Base-by-base conservation (phyloP, 1,140 invertebrate species). In the Lepidotrigona ventralis region DNA sequence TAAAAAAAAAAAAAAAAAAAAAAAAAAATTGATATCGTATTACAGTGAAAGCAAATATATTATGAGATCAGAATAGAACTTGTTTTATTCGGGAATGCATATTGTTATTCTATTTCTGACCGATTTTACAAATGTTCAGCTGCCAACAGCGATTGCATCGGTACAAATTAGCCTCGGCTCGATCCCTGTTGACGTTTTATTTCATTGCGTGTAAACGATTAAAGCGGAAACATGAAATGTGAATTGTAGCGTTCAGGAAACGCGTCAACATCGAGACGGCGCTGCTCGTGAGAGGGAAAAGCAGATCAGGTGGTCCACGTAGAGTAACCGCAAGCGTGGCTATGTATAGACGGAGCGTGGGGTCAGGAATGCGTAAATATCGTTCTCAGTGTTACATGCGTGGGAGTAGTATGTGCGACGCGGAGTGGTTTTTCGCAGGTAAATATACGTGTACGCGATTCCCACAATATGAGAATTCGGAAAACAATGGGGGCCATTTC, bases 331-430 rank as follows among this genome's bases (percentile, higher is more conserved):
- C 80, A 68, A 84, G 29, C 64, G 73, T 74, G 81, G 88, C 91
- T 92, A 92, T 92, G 60, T 92, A 92, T 92, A 91, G 90, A 84
- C 82, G 75, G 81, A 77, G 85, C 90, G 90, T 91, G 89, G 91
- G 90, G 90, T 89, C 91, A 92, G 89, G 91, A 92, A 92, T 92
- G 90, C 91, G 91, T 92, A 92, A 92, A 92, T 92, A 92, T 92
- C 90, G 90, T 90, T 89, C 81, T 77, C 81, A 80, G 85, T 81
- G 85, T 81, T 85, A 85, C 70, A 74, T 60, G 83, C 85, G 90
- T 91, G 88, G 90, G 90, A 56, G 88, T 85, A 84, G 77, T 81
- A 87, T 83, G 81, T 79, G 88, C 87, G 88, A 88, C 88, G 68
- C 88, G 68, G 81, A 86, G 56, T 86, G 84, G 80, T 81, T 71